Percentiles rank a stretch among this genome's conserved stretches.
Conservation (phyloP, 2,888 invertebrate species). For the Tethea ocularis region DNA sequence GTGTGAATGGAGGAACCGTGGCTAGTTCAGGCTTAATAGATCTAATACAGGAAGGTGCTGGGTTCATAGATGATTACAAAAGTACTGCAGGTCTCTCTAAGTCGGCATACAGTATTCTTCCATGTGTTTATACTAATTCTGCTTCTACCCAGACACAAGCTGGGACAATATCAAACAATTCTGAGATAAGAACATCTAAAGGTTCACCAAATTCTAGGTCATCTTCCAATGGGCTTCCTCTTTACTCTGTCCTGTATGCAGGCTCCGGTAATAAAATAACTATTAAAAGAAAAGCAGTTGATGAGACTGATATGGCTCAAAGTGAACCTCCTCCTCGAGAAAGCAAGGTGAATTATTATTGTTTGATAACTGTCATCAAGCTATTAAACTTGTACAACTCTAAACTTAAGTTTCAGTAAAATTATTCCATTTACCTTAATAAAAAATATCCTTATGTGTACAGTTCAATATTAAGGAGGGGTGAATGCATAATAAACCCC, state of each 20-base stretch:
- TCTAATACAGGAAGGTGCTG: slow-evolving; percentile 91
- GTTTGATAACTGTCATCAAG: slow-evolving; percentile 42
- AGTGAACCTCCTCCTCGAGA: slow-evolving; percentile 66
- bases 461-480: too few species aligned
- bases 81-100: slow-evolving; percentile 89
- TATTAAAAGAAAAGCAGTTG: slow-evolving; percentile 89
- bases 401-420: background rate
- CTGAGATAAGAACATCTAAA: slow-evolving; percentile 61
- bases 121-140: slow-evolving; percentile 88
- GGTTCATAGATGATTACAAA: slow-evolving; percentile 90
- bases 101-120: slow-evolving; percentile 89
- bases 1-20: slow-evolving; percentile 77
- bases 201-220: slow-evolving; percentile 70
- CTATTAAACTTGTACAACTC: background rate
- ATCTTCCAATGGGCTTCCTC: slow-evolving; percentile 70
- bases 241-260: slow-evolving; percentile 91
- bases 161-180: slow-evolving; percentile 60
- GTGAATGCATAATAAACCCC: too few species aligned
- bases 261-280: slow-evolving; percentile 93
- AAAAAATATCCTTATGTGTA: too few species aligned
- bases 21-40: slow-evolving; percentile 86
- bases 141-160: slow-evolving; percentile 75
- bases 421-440: background rate
- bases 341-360: slow-evolving; percentile 61
- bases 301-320: slow-evolving; percentile 78